Conservation (phyloP, 2,113 vertebrate species). For the Pseudopodoces humilis region DNA sequence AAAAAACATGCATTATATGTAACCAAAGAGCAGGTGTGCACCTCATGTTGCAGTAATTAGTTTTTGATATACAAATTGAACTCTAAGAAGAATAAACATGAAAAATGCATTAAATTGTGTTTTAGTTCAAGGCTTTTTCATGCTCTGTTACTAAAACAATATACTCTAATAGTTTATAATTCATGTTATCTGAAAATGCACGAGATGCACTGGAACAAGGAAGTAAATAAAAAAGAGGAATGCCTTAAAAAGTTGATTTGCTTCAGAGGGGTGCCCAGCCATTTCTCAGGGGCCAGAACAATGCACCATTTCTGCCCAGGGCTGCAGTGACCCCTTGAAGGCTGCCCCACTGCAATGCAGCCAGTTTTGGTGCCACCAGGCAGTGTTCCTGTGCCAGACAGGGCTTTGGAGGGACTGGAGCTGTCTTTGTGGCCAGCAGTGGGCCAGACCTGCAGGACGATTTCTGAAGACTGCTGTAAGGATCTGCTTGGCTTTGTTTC, state of each 20-base stretch:
- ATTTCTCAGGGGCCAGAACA: background rate
- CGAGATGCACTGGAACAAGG: background rate
- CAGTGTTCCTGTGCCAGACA: background rate
- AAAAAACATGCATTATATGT: background rate
- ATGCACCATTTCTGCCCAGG: background rate
- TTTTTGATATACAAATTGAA: slow-evolving; percentile 66
- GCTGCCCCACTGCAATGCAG: background rate
- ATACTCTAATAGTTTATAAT: background rate
- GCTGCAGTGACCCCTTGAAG: background rate
- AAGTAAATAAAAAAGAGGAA: background rate
- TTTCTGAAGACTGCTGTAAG: background rate
- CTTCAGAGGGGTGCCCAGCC: background rate
- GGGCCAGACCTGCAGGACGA: background rate
- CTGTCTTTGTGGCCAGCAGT: background rate
- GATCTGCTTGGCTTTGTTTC: background rate
- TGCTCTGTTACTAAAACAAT: slow-evolving; percentile 49
- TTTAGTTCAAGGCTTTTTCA: slow-evolving; percentile 24
- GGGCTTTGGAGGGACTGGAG: background rate
- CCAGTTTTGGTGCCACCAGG: background rate
- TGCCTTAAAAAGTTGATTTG: background rate
- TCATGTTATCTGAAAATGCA: slow-evolving; percentile 25
- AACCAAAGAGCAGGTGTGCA: slow-evolving; percentile 7
- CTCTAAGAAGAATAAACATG: slow-evolving; percentile 59
- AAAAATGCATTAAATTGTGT: slow-evolving; percentile 52
- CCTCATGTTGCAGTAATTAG: slow-evolving; percentile 41